These are phyloP conservation scores for Rhinolophus sinicus DNA, from an alignment of 2,113 vertebrate species.

Conservation along the genomic window DNA sequence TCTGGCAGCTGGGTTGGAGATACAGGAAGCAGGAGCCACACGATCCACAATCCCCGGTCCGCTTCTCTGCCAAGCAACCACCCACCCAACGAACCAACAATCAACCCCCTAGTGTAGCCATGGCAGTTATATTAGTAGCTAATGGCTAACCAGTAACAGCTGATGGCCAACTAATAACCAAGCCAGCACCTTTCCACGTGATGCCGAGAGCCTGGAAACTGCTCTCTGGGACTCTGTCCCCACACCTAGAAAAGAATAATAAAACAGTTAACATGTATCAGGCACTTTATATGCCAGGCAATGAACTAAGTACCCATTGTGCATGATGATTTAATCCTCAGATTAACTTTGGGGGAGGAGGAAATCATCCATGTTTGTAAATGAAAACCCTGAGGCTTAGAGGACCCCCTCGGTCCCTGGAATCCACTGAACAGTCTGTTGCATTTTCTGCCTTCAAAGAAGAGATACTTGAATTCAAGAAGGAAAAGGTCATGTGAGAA, in stretches of 20 bases:
- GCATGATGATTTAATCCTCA: neutral
- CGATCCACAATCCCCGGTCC: no score
- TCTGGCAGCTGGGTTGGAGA: no score
- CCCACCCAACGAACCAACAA: no score
- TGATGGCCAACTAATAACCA: no score
- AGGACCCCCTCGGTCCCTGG: neutral
- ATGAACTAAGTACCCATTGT: neutral
- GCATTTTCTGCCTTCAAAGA: slow-evolving; percentile 33
- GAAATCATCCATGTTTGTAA: neutral
- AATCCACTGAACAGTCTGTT: neutral
- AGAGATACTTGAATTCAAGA: neutral
- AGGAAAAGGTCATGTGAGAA: neutral
- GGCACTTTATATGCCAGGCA: neutral
- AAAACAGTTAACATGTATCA: neutral
- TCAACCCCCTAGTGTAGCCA: no score
- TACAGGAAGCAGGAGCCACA: no score
- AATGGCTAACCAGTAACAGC: no score
- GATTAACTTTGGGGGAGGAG: neutral
- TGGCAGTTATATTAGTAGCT: no score
- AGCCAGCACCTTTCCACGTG: no score
- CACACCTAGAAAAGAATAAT: neutral
- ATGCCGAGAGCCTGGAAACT: no score
- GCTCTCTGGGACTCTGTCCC: no score
- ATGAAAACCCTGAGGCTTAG: neutral
- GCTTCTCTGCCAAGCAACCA: no score